Percentiles rank a stretch among this genome's conserved stretches.
phyloP scores from a whole-genome alignment of 2,888 invertebrate genomes.

The Digitonthophagus gazella region DNA sequence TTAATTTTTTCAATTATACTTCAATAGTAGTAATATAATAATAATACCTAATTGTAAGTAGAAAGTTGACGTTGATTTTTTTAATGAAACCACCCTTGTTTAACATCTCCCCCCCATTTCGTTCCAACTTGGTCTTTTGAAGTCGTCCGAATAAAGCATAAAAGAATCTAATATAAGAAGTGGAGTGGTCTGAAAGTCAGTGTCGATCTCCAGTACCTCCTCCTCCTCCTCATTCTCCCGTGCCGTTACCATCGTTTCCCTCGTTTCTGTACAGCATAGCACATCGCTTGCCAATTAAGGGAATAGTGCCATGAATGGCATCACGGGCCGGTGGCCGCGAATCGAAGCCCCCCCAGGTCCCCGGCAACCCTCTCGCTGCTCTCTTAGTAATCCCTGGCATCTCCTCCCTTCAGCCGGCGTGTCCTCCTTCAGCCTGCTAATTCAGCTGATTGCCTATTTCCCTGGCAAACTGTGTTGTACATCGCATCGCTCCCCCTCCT shows the following conservation, averaged over 20 bases:
- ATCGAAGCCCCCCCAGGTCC: conserved; percentile 39
- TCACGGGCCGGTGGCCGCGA: conserved; percentile 46
- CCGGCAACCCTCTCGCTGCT: conserved; percentile 39
- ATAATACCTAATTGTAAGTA: no score
- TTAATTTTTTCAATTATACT: no score
- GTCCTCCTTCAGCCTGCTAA: conserved; percentile 37
- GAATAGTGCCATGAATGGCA: conserved; percentile 40
- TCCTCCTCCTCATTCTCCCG: conserved; percentile 18
- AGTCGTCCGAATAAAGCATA: background rate
- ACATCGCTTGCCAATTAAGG: conserved; percentile 36
- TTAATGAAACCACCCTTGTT: background rate
- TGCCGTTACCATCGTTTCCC: conserved; percentile 6
- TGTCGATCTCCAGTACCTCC: conserved; percentile 4
- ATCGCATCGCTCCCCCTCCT: background rate
- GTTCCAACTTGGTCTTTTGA: no score
- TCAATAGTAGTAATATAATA: no score
- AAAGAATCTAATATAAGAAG: background rate
- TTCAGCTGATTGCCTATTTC: conserved; percentile 49
- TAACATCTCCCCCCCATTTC: background rate
- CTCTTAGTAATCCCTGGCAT: conserved; percentile 45
- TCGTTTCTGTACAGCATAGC: conserved; percentile 7
- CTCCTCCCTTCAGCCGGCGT: background rate
- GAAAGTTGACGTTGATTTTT: no score
- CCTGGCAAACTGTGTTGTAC: conserved; percentile 46
- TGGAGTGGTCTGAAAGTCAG: background rate